Evolutionary conservation across 2,888 invertebrate genomes (phyloP), one percentile per base, ranked within the genome.

Genomic region (Eumerus sabulonum): DNA sequence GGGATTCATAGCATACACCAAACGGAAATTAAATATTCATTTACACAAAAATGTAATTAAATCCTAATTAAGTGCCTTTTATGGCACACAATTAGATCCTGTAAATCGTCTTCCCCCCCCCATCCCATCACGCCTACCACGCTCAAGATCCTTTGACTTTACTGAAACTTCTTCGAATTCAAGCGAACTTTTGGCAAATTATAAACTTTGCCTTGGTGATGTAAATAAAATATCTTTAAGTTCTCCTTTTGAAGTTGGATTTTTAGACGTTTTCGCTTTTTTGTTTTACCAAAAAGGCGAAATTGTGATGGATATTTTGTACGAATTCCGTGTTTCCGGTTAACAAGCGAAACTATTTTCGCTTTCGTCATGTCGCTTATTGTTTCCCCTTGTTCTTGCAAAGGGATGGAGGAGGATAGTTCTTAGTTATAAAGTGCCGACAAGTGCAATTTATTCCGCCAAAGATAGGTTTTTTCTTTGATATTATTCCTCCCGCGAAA

Each of bases 11-110:
- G 7, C 7, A 27, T 27, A 27, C 27, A 2, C 27, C 27, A 27
- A 27, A 27, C 27, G 27, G 5, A 44, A 36, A 45, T 64, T 17
- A 64, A 64, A 64, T 47, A 54, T 56, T 66, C 38, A 56, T 66
- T 48, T 56, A 56, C 64, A 54, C 47, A 47, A 66, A 66, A 66
- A 48, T 66, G 54, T 66, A 66, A 66, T 66, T 66, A 66, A 14
- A n/a, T 12, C 54, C 57, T 57, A 67, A 67, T 67, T 67, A 67
- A 42, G 48, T 50, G 35, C 42, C 66, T 57, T 57, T 57, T 57
- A 57, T 50, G 57, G 50, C 27, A 48, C 38, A 50, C 50, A 67
- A 57, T 67, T 57, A 48, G 48, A 27, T 48, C 35, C 17, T 27
- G 40, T 40, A 27, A 54, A 27, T 56, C 16, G 18, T n/a, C 35